phyloP scores from a whole-genome alignment of 2,888 invertebrate species.

The Agrilus biguttatus region DNA sequence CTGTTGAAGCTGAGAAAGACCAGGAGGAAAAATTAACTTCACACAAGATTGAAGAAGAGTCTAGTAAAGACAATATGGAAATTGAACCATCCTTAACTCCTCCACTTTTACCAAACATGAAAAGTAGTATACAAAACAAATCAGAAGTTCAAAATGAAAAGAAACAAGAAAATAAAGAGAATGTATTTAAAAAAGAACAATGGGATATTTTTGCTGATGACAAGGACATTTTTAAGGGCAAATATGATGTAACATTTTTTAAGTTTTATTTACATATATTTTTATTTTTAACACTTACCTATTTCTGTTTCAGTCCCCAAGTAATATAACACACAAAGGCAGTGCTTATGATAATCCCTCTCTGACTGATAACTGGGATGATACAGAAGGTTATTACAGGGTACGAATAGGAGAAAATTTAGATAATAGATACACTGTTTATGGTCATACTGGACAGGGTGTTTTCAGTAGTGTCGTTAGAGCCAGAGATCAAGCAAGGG shows the following conservation, averaged over 20 bases:
- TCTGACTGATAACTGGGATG: constrained; percentile 98
- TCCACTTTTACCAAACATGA: constrained; percentile 28
- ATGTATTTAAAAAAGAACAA: constrained; percentile 40
- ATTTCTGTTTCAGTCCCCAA: constrained; percentile 49
- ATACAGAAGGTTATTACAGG: constrained; percentile 97
- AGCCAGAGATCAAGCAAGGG: constrained; percentile 79
- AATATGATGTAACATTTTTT: constrained; percentile 21
- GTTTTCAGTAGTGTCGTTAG: constrained; percentile 96
- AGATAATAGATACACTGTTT: constrained; percentile 85
- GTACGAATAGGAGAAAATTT: constrained; percentile 90
- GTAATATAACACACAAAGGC: constrained; percentile 33
- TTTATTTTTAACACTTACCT: constrained; percentile 7
- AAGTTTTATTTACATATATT: not conserved
- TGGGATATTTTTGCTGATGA: constrained; percentile 95
- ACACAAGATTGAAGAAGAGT: constrained; percentile 2
- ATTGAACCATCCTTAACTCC: constrained; percentile 28
- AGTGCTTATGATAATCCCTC: constrained; percentile 70
- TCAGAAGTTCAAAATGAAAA: constrained; percentile 11
- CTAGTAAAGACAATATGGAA: constrained; percentile 8
- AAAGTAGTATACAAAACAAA: constrained; percentile 16
- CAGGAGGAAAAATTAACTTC: constrained; percentile 4
- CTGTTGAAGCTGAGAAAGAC: constrained; percentile 7
- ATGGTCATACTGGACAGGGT: constrained; percentile 96
- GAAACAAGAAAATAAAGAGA: constrained; percentile 25
- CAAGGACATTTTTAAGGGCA: constrained; percentile 57